Evolutionary conservation across 2,888 invertebrate genomes (phyloP), one percentile per base, ranked within the genome.

Genomic region (Tortricodes alternella): DNA sequence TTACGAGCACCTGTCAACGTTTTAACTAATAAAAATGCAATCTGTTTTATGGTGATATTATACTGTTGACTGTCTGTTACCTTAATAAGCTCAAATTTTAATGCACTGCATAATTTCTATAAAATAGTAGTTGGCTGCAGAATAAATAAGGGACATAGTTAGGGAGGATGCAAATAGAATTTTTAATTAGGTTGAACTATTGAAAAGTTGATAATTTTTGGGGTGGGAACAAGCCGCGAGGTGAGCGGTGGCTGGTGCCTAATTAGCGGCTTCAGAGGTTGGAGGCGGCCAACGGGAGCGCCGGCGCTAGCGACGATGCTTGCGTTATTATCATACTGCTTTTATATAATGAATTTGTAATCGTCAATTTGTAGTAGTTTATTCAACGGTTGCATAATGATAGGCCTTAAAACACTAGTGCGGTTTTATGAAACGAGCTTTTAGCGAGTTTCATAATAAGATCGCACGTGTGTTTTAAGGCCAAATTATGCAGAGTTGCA

Each of bases 261-360:
- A 85, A 85, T 83, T 84, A 85, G 81, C 68, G 78, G 72, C 73
- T 64, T 65, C 69, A 59, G 71, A 73, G 67, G 73, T 65, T 69
- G 59, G 71, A 73, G 67, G 73, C 68, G 67, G 68, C 67, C 27
- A 9, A 27, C 7, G n/a, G n/a, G n/a, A n/a, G n/a, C n/a, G n/a
- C n/a, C n/a, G 39, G 29, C 21, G 8, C 23, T 18, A 24, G 23
- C 23, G 11, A 34, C 18, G 51, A 15, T 11, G 43, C 13, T 51
- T 34, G 34, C 34, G 24, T 18, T 2, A 43, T 43, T 43, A 50
- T 23, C 18, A 38, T 11, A 19, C 21, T 5, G 39, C 21, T 41
- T 41, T 29, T 8, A 29, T 11, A n/a, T 29, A n/a, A 4, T 29
- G 9, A n/a, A 4, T 29, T 27, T 9, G 8, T 27, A 27, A 29